A percentile compares a stretch with the other conserved stretches of the same genome.
phyloP scores from a whole-genome alignment of 2,888 invertebrate species.

The Campopleginae sp. region DNA sequence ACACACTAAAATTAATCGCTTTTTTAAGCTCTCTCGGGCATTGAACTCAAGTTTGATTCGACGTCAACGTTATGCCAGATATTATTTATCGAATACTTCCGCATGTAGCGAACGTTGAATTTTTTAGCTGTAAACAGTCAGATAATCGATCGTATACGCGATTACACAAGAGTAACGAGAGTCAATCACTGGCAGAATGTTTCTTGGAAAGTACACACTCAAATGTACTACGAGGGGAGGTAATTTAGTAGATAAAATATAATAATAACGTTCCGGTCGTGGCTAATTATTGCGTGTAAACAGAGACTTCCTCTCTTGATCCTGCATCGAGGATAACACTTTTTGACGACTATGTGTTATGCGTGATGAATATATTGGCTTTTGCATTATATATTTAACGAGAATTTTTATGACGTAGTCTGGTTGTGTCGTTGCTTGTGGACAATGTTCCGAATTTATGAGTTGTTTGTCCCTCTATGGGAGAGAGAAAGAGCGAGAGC shows the following conservation, averaged over 20 bases:
- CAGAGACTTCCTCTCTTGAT: constrained; percentile 4
- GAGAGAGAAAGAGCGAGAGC: neutral
- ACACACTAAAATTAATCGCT: neutral
- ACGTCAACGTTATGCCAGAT: constrained; percentile 4
- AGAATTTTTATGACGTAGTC: constrained; percentile 2
- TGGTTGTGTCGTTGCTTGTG: neutral
- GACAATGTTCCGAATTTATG: constrained; percentile 55
- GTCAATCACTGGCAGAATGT: neutral
- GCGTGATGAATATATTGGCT: neutral
- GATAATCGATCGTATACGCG: constrained; percentile 17
- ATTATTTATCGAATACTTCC: constrained; percentile 43
- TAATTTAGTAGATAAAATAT: constrained; percentile 5
- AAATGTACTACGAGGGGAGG: neutral
- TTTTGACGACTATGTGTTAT: neutral
- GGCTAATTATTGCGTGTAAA: constrained; percentile 35
- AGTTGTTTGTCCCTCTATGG: constrained; percentile 5
- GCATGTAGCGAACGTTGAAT: constrained; percentile 22
- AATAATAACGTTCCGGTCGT: constrained; percentile 53
- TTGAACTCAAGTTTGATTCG: neutral
- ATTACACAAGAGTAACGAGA: constrained; percentile 19
- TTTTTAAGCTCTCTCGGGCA: neutral
- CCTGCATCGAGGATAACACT: constrained; percentile 12
- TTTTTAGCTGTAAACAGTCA: constrained; percentile 9
- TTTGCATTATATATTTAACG: constrained; percentile 14
- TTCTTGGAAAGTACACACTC: constrained; percentile 10